These are phyloP conservation scores for Rallus limicola DNA, from an alignment of 2,113 vertebrate species.

Conservation along the genomic window DNA sequence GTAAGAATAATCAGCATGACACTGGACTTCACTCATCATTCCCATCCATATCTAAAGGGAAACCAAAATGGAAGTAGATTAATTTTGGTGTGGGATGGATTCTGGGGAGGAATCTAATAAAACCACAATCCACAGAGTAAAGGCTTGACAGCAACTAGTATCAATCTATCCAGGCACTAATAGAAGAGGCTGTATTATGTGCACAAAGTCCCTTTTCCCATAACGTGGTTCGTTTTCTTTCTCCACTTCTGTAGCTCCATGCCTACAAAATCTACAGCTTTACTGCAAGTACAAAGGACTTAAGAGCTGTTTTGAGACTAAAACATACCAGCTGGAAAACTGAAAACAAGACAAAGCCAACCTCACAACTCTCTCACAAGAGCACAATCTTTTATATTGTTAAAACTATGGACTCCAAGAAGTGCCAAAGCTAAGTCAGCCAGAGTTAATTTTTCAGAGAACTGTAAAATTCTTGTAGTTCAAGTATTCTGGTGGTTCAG, in stretches of 20 bases:
- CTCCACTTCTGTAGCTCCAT: neutral
- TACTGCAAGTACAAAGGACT: conserved; percentile 7
- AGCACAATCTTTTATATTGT: neutral
- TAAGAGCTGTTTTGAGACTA: conserved; percentile 30
- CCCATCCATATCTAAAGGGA: neutral
- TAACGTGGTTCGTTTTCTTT: neutral
- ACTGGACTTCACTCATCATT: neutral
- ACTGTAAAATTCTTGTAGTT: neutral
- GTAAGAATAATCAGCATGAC: neutral
- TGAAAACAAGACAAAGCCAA: neutral
- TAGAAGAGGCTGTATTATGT: neutral
- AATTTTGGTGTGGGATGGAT: neutral
- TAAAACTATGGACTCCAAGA: neutral
- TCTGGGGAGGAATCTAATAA: conserved; percentile 28
- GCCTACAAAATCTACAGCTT: conserved; percentile 18
- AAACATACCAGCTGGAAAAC: neutral
- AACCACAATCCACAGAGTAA: conserved; percentile 4
- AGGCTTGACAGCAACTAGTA: neutral
- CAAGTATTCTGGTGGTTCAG: neutral
- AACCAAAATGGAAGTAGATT: neutral
- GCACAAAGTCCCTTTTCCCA: conserved; percentile 5
- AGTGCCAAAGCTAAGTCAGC: neutral
- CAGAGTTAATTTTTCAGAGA: neutral
- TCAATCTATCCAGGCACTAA: conserved; percentile 16
- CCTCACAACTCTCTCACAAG: neutral